Percentiles rank a stretch among this genome's conserved stretches.
These are phyloP conservation scores for Drosophila asahinai DNA, from an alignment of 1,140 invertebrate species.

Conservation along the genomic window DNA sequence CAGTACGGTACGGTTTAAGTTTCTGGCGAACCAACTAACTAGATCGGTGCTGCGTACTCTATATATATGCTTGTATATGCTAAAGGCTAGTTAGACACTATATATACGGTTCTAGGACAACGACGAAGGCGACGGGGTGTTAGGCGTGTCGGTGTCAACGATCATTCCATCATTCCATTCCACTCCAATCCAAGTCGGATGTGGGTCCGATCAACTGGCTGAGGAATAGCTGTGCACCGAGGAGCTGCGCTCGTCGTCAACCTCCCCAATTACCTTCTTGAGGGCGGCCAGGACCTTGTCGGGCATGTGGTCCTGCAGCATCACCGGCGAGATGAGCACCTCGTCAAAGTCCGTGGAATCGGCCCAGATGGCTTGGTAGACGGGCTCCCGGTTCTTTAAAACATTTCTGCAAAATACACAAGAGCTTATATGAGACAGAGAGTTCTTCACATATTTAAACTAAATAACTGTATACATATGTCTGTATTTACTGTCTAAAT, in stretches of 20 bases:
- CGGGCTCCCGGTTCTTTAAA: constrained; percentile 90
- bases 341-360: constrained; percentile 95
- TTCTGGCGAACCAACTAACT: constrained; percentile 41
- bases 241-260: constrained; percentile 68
- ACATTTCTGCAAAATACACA: constrained; percentile 87
- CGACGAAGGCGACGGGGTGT: constrained; percentile 39
- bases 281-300: constrained; percentile 94
- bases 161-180: constrained; percentile 39
- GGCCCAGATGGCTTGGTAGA: constrained; percentile 96
- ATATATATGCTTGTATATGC: constrained; percentile 26
- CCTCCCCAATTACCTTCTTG: constrained; percentile 90
- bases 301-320: constrained; percentile 97
- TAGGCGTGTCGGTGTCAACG: constrained; percentile 4
- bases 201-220: constrained; percentile 64
- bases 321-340: constrained; percentile 95
- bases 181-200: constrained; percentile 15
- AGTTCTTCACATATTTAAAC: not conserved
- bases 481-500: constrained; percentile 7
- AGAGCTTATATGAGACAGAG: not conserved
- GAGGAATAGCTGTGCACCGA: constrained; percentile 77
- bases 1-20: constrained; percentile 25
- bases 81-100: constrained; percentile 45
- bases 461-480: not conserved
- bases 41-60: constrained; percentile 52
- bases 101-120: constrained; percentile 48